These are phyloP conservation scores for Poeciliopsis turneri DNA, from an alignment of 2,797 vertebrate genomes.

Conservation along the genomic window DNA sequence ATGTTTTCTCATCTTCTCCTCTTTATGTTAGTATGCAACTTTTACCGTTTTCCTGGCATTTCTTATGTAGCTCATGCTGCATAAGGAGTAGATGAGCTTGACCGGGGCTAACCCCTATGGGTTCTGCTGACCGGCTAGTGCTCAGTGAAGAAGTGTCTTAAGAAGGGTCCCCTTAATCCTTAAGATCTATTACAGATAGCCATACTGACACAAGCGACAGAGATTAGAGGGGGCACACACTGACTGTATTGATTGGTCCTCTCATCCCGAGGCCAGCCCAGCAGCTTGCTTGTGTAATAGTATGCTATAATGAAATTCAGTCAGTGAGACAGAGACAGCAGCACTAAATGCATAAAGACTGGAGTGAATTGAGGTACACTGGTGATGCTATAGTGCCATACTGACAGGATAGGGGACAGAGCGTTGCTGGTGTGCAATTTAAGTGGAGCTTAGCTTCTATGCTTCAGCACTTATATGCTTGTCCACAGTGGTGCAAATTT, in stretches of 20 bases:
- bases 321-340: constrained; percentile 60
- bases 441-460: constrained; percentile 55
- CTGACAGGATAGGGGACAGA: constrained; percentile 17
- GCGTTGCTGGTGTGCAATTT: constrained; percentile 45
- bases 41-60: constrained; percentile 34
- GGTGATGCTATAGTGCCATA: constrained; percentile 25
- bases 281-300: constrained; percentile 76
- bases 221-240: constrained; percentile 84
- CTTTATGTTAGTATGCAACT: constrained; percentile 40
- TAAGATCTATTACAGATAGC: constrained; percentile 86
- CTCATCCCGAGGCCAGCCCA: constrained; percentile 71
- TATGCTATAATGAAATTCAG: constrained; percentile 81
- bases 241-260: constrained; percentile 82
- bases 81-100: constrained; percentile 47
- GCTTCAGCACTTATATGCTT: constrained; percentile 39
- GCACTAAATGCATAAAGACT: constrained; percentile 68
- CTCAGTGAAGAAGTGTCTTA: constrained; percentile 76
- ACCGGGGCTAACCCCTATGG: constrained; percentile 37
- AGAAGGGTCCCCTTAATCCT: constrained; percentile 79
- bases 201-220: constrained; percentile 77
- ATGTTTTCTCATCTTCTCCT: constrained; percentile 28
- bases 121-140: constrained; percentile 52
- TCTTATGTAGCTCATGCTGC: constrained; percentile 49
- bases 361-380: constrained; percentile 41
- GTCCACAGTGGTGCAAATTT: constrained; percentile 34